phyloP scores from a whole-genome alignment of 2,888 invertebrate genomes.

The Euphydryas editha region DNA sequence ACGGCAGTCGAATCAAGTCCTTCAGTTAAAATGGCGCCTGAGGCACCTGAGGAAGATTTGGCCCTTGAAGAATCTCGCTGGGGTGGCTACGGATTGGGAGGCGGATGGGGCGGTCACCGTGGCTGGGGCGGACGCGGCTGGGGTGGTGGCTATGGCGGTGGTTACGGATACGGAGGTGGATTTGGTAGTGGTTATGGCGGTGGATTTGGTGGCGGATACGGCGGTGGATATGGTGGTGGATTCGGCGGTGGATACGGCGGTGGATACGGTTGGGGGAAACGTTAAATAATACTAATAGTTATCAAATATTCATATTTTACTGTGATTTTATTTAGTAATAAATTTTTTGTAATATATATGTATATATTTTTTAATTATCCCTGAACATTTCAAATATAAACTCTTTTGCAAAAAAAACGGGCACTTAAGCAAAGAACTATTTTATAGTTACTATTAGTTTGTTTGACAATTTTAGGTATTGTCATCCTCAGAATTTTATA shows the following conservation, averaged over 20 bases:
- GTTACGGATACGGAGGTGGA: slow-evolving; percentile 10
- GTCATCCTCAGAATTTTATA: too few relatives aligned
- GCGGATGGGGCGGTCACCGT: slow-evolving; percentile 20
- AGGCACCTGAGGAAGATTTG: slow-evolving; percentile 12
- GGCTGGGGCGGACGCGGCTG: neutral
- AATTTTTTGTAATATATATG: neutral
- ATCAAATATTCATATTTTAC: neutral
- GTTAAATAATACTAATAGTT: neutral
- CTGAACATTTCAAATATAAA: neutral
- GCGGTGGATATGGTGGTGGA: slow-evolving; percentile 35
- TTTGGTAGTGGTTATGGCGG: slow-evolving; percentile 31
- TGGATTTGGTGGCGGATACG: slow-evolving; percentile 30
- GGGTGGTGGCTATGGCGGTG: neutral
- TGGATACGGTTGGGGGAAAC: neutral
- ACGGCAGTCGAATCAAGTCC: slow-evolving; percentile 6
- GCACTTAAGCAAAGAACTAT: too few relatives aligned
- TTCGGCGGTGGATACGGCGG: slow-evolving; percentile 32
- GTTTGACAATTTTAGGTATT: too few relatives aligned
- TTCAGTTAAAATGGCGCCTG: neutral
- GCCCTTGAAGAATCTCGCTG: slow-evolving; percentile 3
- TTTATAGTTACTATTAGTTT: too few relatives aligned
- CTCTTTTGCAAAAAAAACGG: too few relatives aligned
- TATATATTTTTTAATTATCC: neutral
- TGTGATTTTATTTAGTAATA: neutral
- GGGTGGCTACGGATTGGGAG: slow-evolving; percentile 18